Evolutionary conservation across 2,888 invertebrate species (phyloP), one percentile per base, ranked within the genome.

Genomic region (Nephrotoma flavescens): DNA sequence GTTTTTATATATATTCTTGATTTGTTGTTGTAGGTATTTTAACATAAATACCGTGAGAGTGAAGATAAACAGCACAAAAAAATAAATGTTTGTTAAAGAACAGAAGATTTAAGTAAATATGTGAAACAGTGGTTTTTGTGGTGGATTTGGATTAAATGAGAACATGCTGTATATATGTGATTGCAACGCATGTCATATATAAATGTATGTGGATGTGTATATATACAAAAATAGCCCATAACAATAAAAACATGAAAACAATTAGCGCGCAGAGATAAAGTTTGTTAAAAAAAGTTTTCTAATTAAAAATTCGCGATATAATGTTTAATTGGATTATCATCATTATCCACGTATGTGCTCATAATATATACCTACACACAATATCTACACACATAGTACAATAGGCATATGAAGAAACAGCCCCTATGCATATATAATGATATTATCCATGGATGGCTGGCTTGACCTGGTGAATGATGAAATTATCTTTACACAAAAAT

Each of bases 41-140:
- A 84, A 84, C 84, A 84, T 84, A 84, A 84, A 84, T 84, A 84
- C 42, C 84, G 84, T 84, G 84, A 84, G 84, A 84, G 84, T 84
- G 42, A 84, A 84, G 42, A 84, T 42, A 42, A 84, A 84, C 41
- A 84, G 42, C 41, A 84, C 11, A 83, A 42, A 84, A n/a, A 84
- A 84, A 12, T 12, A 84, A 42, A 84, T 42, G 84, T 42, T 84
- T 71, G 31, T 71, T 71, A 31, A 71, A 71, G 71, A 31, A 71
- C 71, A 71, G 71, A 71, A 71, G 71, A 71, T 71, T 15, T 52
- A 52, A 15, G 52, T 52, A 52, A 52, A 57, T 57, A 71, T 71
- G 71, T 71, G 71, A 71, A 71, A 71, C 71, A 71, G 71, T 71
- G 71, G 71, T 71, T 71, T 71, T 52, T 71, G 31, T 71, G 71